A percentile compares a stretch with the other conserved stretches of the same genome.
Conservation (phyloP, 2,113 vertebrate species). For the Megaceryle maxima region DNA sequence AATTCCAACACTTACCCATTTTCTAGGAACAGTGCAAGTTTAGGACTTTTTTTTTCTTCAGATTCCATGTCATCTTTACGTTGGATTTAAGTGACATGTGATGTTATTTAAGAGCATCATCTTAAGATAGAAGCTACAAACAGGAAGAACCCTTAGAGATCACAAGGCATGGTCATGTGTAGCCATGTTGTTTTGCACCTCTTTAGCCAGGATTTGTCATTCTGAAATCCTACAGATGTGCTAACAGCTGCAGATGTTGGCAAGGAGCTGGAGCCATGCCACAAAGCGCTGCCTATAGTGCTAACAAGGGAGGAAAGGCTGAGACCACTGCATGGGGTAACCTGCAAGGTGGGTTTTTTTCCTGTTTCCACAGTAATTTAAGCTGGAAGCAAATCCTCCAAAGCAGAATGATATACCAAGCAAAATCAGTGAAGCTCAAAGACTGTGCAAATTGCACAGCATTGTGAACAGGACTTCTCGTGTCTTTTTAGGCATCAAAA, state of each 20-base stretch:
- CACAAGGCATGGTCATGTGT: background rate
- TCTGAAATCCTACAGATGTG: conserved; percentile 47
- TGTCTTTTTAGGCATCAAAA: conserved; percentile 37
- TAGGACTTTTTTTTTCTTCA: background rate
- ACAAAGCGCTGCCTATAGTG: background rate
- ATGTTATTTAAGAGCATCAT: background rate
- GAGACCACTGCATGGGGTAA: background rate
- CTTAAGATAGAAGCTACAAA: background rate
- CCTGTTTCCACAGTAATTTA: conserved; percentile 8
- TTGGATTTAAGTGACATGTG: background rate
- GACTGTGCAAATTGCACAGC: conserved; percentile 33
- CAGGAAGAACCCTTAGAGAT: background rate
- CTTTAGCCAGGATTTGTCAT: conserved; percentile 11
- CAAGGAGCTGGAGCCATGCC: background rate
- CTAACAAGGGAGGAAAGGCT: background rate
- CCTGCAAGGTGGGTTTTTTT: background rate
- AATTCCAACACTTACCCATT: background rate
- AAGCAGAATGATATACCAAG: conserved; percentile 16
- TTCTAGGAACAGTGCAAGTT: background rate
- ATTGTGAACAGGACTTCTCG: conserved; percentile 29
- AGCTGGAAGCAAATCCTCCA: conserved; percentile 17
- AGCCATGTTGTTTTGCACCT: background rate
- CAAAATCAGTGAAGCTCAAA: conserved; percentile 40
- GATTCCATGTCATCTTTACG: background rate
- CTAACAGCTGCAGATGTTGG: conserved; percentile 43